Base-by-base conservation (phyloP, 2,797 vertebrate genomes). In the Phataginus tetradactyla region DNA sequence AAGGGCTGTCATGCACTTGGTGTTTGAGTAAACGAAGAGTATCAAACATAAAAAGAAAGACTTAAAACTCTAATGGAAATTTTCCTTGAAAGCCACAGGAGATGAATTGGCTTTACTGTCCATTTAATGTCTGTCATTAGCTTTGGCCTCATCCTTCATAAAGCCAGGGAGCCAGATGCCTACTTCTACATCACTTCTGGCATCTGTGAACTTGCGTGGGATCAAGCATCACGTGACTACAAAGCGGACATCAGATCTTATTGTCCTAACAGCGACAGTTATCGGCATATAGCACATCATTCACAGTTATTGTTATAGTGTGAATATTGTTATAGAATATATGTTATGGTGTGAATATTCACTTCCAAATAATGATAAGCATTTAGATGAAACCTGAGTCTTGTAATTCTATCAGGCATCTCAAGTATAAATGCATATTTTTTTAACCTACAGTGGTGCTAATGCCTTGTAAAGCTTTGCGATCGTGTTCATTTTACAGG, bases 11-110 rank as follows among this genome's bases (percentile, higher is more conserved):
- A 1, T 27, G 37, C 57, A 27, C n/a, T 25, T 4, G 2, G 18
- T 17, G 51, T 64, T 27, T 83, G 68, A 74, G 23, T 34, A 74
- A 93, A 84, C 57, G 63, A 59, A 86, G 32, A 57, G 4, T 9
- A 83, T 25, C 20, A 78, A 80, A 95, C 68, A 66, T 37, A 79
- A 34, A 61, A 81, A 94, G 37, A 77, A 91, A 81, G 39, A 81
- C 23, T 77, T 77, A 53, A 66, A 45, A 59, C 23, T 45, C 68
- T 37, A 45, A 34, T 51, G 11, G 64, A 59, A 39, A 80, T 32
- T 78, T 15, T 61, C 37, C 64, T 27, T 27, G 9, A 96, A 51
- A 86, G 64, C 29, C 74, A 55, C 11, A n/a, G 20, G 11, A 83
- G 14, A 91, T 14, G n/a, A 86, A 69, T 1, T 69, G 68, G 57